Evolutionary conservation across 2,888 invertebrate species (phyloP).

Genomic region (Synergus laeviventris): DNA sequence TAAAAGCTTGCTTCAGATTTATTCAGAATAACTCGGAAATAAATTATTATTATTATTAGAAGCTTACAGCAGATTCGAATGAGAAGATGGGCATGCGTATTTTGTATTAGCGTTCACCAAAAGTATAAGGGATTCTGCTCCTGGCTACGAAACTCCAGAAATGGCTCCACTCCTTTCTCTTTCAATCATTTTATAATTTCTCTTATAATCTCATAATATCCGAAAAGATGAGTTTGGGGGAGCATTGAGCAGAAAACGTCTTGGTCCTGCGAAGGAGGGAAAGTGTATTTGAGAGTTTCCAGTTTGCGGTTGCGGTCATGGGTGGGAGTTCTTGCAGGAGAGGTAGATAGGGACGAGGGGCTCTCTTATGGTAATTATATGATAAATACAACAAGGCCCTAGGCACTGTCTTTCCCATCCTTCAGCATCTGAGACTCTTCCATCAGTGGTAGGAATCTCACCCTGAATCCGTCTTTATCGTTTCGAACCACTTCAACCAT

Average conservation of each 20-base stretch:
- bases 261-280: slow-evolving; percentile 56
- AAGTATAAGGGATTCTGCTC: too few relatives aligned
- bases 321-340: slow-evolving; percentile 45
- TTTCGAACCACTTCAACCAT: slow-evolving; percentile 51
- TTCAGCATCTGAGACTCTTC: slow-evolving; percentile 61
- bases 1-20: too few relatives aligned
- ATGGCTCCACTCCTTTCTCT: slow-evolving; percentile 1
- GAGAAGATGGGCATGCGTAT: not conserved
- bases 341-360: slow-evolving; percentile 60
- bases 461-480: slow-evolving; percentile 60
- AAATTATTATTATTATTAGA: not conserved
- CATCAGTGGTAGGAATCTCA: slow-evolving; percentile 71
- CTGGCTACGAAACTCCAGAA: not conserved
- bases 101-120: not conserved
- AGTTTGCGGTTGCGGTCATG: slow-evolving; percentile 70
- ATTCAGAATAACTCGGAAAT: not conserved
- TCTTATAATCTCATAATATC: slow-evolving; percentile 28
- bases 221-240: slow-evolving; percentile 22
- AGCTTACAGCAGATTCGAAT: not conserved
- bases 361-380: slow-evolving; percentile 76
- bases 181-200: slow-evolving; percentile 26
- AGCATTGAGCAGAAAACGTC: slow-evolving; percentile 23
- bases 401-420: slow-evolving; percentile 67
- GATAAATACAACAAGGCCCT: slow-evolving; percentile 75
- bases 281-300: slow-evolving; percentile 73